Evolutionary conservation across 1,140 invertebrate genomes (phyloP).

Genomic region (Cydia amplana): DNA sequence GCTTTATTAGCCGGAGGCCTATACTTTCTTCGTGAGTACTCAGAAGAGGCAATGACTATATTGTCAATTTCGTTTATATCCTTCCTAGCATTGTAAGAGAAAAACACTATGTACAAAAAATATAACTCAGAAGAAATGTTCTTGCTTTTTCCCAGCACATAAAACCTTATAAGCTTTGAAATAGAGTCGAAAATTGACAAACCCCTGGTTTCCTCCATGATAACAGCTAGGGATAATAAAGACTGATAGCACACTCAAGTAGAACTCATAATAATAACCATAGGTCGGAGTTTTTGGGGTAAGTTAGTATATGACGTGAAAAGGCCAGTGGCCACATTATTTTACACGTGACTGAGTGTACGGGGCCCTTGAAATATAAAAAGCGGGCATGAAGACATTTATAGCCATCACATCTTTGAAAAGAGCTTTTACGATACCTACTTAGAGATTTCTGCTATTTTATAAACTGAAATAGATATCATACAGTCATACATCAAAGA

Average conservation of each 20-base stretch:
- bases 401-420: too few relatives aligned
- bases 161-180: background rate
- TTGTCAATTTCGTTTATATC: slow-evolving; percentile 19
- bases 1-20: background rate
- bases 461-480: too few relatives aligned
- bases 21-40: background rate
- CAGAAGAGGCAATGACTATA: background rate
- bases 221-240: background rate
- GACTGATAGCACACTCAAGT: background rate
- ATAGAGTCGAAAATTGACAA: background rate
- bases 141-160: background rate
- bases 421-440: too few relatives aligned
- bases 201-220: background rate
- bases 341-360: background rate
- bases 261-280: background rate
- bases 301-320: background rate
- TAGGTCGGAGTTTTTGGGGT: background rate
- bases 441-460: too few relatives aligned
- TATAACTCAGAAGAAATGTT: background rate
- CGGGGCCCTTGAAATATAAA: too few relatives aligned
- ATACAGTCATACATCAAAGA: too few relatives aligned
- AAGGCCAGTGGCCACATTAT: background rate
- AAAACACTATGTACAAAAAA: background rate
- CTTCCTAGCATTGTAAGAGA: background rate
- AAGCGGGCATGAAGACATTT: too few relatives aligned